Evolutionary conservation across 1,140 invertebrate genomes (phyloP), one percentile per base, ranked within the genome.

Genomic region (Xylocopa sonorina): DNA sequence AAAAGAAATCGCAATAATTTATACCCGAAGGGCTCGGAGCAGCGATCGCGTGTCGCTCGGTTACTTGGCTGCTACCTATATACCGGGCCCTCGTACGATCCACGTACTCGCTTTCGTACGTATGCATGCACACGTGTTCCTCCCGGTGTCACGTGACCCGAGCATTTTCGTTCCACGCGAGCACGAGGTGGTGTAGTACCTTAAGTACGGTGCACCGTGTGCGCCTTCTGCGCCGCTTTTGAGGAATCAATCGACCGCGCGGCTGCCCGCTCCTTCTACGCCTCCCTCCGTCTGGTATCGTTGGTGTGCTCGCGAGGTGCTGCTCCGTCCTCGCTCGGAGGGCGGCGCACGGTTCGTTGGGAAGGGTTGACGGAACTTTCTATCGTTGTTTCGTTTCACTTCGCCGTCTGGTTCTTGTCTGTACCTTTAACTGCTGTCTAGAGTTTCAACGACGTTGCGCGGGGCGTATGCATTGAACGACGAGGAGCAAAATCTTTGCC

Each of bases 1-100:
- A 91, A 92, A n/a, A 92, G 92, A 92, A 92, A 92, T 91, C 84
- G 88, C 86, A 88, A 92, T 93, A 92, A 93, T 91, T 93, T 92
- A 92, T 90, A 89, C 84, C 72, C 76, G 88, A 88, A 89, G 89
- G 89, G 82, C 89, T 88, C 82, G 88, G 88, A n/a, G 88, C 87
- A 88, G 88, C 85, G 90, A 91, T 93, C 89, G 91, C 92, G 91
- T 92, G 91, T 91, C 88, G 88, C 72, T 82, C 60, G 87, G 80
- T 83, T 78, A 72, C 78, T 82, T 58, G 87, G 80, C 82, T 78
- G 68, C 78, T 78, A 78, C 83, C 75, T 83, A n/a, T n/a, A n/a
- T n/a, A 83, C 82, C 67, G 57, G 12, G n/a, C n/a, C n/a, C n/a
- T 32, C 32, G 64, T 77, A 50, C 66, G 82, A 77, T 68, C 64